These are phyloP conservation scores for Dryococelus australis DNA, from an alignment of 2,888 invertebrate species.

Conservation along the genomic window DNA sequence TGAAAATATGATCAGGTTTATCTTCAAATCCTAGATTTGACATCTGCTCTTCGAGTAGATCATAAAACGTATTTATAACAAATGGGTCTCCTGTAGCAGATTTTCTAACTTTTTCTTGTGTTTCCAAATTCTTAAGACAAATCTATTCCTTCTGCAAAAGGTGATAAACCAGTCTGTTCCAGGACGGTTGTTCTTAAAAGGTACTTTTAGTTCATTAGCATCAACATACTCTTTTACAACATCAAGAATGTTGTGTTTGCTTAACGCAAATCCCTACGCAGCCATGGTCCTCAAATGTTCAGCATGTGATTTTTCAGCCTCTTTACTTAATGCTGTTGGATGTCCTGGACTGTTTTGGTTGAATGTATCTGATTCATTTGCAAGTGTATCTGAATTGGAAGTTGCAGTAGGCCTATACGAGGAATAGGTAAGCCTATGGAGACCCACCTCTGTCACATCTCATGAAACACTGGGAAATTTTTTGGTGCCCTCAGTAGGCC, in stretches of 20 bases:
- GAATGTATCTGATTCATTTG: no score
- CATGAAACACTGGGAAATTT: no score
- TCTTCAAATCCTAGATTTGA: constrained; percentile 26
- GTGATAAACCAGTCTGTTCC: constrained; percentile 38
- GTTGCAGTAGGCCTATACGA: no score
- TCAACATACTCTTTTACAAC: constrained; percentile 27
- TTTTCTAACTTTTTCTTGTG: constrained; percentile 42
- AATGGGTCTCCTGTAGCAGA: constrained; percentile 43
- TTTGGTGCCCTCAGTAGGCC: no score
- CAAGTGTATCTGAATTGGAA: no score
- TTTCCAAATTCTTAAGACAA: constrained; percentile 43
- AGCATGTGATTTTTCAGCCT: not conserved
- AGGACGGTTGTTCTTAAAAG: constrained; percentile 34
- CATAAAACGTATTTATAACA: constrained; percentile 44
- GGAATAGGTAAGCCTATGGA: no score
- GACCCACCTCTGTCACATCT: no score
- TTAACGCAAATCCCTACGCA: not conserved
- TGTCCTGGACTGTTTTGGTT: not conserved
- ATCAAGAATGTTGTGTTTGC: not conserved
- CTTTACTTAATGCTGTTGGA: not conserved
- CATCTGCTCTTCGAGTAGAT: constrained; percentile 40
- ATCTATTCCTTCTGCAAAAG: constrained; percentile 33
- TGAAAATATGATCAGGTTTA: constrained; percentile 39
- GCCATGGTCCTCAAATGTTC: not conserved
- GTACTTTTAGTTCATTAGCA: not conserved